Evolutionary conservation across 30 jellyfish, hydroid and myxozoan species (phyloP).

Genomic region (Chrysaora quinquecirrha): DNA sequence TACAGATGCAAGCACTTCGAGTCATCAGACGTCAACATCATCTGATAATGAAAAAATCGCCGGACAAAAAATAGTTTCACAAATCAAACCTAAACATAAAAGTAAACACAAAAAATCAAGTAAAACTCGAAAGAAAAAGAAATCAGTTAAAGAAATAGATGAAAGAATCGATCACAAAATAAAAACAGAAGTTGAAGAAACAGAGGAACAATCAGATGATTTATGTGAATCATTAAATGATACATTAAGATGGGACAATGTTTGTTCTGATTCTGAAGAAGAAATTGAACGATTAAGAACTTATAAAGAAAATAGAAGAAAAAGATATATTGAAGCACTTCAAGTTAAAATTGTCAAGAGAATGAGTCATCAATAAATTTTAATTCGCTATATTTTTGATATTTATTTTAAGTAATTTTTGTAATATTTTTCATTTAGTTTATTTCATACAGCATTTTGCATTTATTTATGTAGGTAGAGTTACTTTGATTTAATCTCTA

Average conservation of each 20-base stretch:
- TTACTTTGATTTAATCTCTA: no score
- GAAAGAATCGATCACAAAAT: neutral
- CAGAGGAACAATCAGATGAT: conserved; percentile 8
- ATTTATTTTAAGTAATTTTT: neutral
- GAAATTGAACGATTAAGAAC: conserved; percentile 45
- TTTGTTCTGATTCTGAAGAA: conserved; percentile 65
- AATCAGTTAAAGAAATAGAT: neutral
- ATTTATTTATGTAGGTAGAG: no score
- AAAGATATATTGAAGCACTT: conserved; percentile 52
- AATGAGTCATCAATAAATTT: conserved; percentile 2
- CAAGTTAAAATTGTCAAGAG: conserved; percentile 39
- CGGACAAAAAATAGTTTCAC: neutral
- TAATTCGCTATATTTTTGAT: neutral
- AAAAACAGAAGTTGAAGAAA: neutral
- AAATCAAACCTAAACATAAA: neutral
- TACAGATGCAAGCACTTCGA: neutral
- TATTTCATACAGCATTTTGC: neutral
- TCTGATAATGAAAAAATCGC: neutral
- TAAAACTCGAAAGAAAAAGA: neutral
- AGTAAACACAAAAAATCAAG: neutral
- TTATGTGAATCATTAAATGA: conserved; percentile 15
- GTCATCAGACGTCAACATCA: conserved; percentile 1
- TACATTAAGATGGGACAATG: conserved; percentile 47
- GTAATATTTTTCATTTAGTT: neutral
- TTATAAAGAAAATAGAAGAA: conserved; percentile 49